Evolutionary conservation across 1,140 invertebrate species (phyloP).

Genomic region (Coenobita brevimanus): DNA sequence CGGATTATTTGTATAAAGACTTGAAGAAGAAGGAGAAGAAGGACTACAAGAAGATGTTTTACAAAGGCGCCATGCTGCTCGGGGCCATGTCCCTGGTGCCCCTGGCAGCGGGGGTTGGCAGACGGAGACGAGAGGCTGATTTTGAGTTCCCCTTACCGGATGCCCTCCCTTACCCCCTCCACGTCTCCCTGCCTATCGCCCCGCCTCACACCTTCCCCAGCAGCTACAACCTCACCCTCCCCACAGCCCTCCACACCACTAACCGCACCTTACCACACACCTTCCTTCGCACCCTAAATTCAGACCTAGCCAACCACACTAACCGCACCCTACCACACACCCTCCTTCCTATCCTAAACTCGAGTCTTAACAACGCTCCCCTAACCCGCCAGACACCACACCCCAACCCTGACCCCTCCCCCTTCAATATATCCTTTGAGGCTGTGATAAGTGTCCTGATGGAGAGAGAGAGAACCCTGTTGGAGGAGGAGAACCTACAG

Average conservation of each 20-base stretch:
- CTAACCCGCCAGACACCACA: too few species aligned
- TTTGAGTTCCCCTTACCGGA: neutral
- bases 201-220: neutral
- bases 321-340: too few species aligned
- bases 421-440: neutral
- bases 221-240: neutral
- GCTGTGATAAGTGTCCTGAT: conserved; percentile 6
- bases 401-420: neutral
- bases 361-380: too few species aligned
- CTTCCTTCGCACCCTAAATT: too few species aligned
- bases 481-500: neutral
- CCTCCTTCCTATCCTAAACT: too few species aligned
- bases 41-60: conserved; percentile 56
- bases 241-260: too few species aligned
- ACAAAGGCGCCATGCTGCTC: conserved; percentile 55
- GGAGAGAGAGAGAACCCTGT: neutral
- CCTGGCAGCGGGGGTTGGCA: conserved; percentile 16
- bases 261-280: too few species aligned
- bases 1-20: conserved; percentile 18
- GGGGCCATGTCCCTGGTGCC: conserved; percentile 59
- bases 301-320: too few species aligned
- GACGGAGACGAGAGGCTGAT: neutral
- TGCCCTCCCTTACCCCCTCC: neutral
- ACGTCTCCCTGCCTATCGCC: neutral
- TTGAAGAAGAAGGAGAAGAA: conserved; percentile 41